Base-by-base conservation (phyloP, 2,888 invertebrate genomes). In the Caenorhabditis sp. region DNA sequence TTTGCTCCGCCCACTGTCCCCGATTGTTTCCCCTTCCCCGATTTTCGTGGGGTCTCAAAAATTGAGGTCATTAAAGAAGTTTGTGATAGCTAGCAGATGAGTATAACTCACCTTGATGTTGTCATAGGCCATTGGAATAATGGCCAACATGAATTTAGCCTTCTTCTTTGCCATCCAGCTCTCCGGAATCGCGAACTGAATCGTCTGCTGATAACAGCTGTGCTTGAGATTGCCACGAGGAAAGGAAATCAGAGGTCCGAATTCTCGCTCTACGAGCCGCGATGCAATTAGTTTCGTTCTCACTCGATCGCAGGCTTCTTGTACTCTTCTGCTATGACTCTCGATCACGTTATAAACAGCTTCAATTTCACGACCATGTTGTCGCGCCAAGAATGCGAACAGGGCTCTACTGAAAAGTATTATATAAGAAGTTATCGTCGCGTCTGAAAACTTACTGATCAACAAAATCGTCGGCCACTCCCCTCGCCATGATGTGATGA, bases 91-190 rank as follows among this genome's bases (percentile, higher is more conserved):
- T n/a, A 44, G 16, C 16, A 26, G 24, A 47, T 16, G 22, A 28
- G 28, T 0, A 16, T 0, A 4, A 64, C 74, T 2, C 5, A 75
- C 75, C 22, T 56, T 10, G 0, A 12, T n/a, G n/a, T 66, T 16
- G 41, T 66, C 10, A 22, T 14, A 75, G 7, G 31, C 44, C 58
- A 75, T 66, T 24, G 75, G 75, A 14, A 75, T 58, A 2, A 66
- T 56, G 2, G 44, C 56, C 12, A 75, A 35, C 56, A 58, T 75
- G 28, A 51, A 75, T 22, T 75, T 41, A 7, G n/a, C 49, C 1
- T 28, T 8, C 47, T 5, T 59, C 22, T 16, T 12, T 16, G 47
- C 16, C 4, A 44, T 22, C 72, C 72, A 72, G 6, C 22, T 1
- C 4, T 61, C 24, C 8, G 72, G 72, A 31, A 72, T 24, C 16